Percentiles rank a stretch among this genome's conserved stretches.
phyloP scores from a whole-genome alignment of 2,797 vertebrate genomes.

The Benthosema pterotum region DNA sequence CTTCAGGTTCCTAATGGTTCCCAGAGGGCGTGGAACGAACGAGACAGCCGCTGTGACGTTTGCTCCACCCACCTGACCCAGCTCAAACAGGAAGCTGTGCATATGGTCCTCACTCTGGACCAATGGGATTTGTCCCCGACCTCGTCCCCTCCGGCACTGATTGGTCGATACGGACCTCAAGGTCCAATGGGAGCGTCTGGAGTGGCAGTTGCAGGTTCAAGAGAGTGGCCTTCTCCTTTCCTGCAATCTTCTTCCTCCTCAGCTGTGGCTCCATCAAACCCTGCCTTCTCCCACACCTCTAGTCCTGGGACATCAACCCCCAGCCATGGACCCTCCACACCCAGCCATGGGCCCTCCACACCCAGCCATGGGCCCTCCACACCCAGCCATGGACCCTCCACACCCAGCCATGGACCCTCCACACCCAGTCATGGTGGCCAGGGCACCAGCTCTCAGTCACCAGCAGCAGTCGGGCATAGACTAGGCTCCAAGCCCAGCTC shows the following conservation, averaged over 20 bases:
- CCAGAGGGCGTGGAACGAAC: constrained; percentile 93
- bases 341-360: neutral
- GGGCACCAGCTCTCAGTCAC: constrained; percentile 42
- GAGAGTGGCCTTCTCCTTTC: constrained; percentile 65
- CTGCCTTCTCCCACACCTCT: constrained; percentile 57
- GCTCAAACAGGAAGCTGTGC: constrained; percentile 96
- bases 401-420: constrained; percentile 33
- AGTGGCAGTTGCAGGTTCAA: constrained; percentile 46
- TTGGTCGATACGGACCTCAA: constrained; percentile 56
- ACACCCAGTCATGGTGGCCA: constrained; percentile 13
- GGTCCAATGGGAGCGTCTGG: constrained; percentile 47
- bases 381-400: constrained; percentile 54
- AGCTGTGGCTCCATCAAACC: constrained; percentile 36
- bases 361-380: constrained; percentile 16
- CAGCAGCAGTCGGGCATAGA: constrained; percentile 79
- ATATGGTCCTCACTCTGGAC: constrained; percentile 92
- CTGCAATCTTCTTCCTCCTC: constrained; percentile 62
- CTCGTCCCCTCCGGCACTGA: constrained; percentile 83
- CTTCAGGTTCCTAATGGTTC: constrained; percentile 94
- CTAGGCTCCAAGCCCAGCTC: constrained; percentile 88
- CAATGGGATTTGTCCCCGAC: constrained; percentile 88
- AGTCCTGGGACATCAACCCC: constrained; percentile 56
- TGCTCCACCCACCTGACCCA: constrained; percentile 94
- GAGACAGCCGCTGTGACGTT: constrained; percentile 93
- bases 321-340: neutral